Evolutionary conservation across 2,113 vertebrate genomes (phyloP), one percentile per base, ranked within the genome.

Genomic region (Cheilinus undulatus): DNA sequence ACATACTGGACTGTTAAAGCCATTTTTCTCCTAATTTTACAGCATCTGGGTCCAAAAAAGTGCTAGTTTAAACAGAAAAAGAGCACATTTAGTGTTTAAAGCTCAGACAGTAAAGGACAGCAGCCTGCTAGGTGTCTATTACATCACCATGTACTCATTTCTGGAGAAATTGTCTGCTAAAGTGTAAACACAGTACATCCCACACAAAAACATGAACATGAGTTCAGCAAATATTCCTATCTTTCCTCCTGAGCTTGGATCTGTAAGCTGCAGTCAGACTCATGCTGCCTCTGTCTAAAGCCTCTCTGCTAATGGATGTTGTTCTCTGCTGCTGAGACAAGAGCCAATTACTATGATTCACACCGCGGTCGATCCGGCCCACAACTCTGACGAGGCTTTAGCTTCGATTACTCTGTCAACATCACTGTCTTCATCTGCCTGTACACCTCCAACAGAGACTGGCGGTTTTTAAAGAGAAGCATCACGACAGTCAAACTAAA

Each of bases 291-390:
- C 69, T 54, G 10, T 51, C 48, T 19, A 15, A 73, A 58, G 34
- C 69, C 53, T 69, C 64, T 69, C 62, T 15, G 42, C 56, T 89
- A 88, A 88, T 86, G 73, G 85, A 83, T 83, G 78, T 80, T 78
- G 75, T 80, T 86, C 78, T 85, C 48, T 64, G 66, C 49, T 61
- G 8, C 43, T 0, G 73, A 88, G 81, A 80, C 80, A 67, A 84
- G 76, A 88, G 68, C 68, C 81, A 71, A 74, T 88, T 86, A 85
- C 71, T 19, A 1, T 78, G 86, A 83, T 60, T 82, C 85, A 80
- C 67, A 7, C 74, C 1, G 56, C 32, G 7, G 56, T 27, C 27
- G 30, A 73, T 62, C 22, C 15, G n/a, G 20, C 65, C 43, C 81
- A 62, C 51, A 48, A 45, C 79, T 77, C 82, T 22, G 32, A 11